Base-by-base conservation (phyloP, 2,113 vertebrate genomes). In the Chrysochloris asiatica region DNA sequence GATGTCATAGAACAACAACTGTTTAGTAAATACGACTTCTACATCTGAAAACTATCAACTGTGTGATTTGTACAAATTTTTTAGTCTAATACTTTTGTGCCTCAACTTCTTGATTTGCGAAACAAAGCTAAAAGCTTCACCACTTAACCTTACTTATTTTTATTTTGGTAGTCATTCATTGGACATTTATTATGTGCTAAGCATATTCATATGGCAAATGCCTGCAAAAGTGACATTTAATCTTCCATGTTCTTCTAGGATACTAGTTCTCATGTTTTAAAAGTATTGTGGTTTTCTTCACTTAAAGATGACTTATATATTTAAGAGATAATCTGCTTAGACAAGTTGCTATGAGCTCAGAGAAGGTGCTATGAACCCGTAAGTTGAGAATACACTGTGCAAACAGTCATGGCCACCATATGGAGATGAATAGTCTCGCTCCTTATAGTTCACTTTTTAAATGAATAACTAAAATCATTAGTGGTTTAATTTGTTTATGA, bases 381-480 rank as follows among this genome's bases (percentile, higher is more conserved):
- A n/a, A n/a, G n/a, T n/a, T 88, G 43, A 84, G 47, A 88, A 88
- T 73, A 79, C 3, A 84, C 24, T 38, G 0, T 69, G 82, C 59
- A 90, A 69, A 90, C 61, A 45, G 4, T 92, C 50, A 71, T 47
- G 54, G 79, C 14, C 14, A 86, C 1, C 24, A 79, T 50, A 45
- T 82, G 36, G 90, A 79, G 36, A 48, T 56, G 3, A 83, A 77
- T 56, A 56, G 54, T 56, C 19, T 43, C 36, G 84, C 65, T 87
- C 86, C 28, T 83, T 41, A 86, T 45, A 26, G 3, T 38, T 77
- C 87, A 38, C n/a, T 54, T 89, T 79, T 43, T 41, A 71, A 90
- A 79, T 19, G 1, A 93, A 94, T 87, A 92, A 85, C 85, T 93
- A 52, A 81, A 92, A 93, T 75, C 65, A 83, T 75, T 76, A 90